Conservation (phyloP, 2,888 invertebrate species). For the Odontomyia ornata region DNA sequence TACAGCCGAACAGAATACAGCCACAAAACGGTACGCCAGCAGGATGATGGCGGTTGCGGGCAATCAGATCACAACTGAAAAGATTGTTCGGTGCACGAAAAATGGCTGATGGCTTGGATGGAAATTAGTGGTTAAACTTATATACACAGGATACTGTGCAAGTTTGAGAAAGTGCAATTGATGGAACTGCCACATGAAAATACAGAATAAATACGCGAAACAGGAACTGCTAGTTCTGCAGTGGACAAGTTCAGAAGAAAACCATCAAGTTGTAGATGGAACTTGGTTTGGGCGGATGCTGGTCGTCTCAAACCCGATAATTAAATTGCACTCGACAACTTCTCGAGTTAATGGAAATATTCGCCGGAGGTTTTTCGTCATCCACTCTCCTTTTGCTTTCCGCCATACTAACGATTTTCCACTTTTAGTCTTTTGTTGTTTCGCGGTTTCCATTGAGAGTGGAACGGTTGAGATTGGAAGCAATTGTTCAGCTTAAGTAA, state of each 20-base stretch:
- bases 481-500: too few species aligned
- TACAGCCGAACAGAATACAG: not conserved
- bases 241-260: too few species aligned
- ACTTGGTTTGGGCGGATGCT: not conserved
- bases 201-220: too few species aligned
- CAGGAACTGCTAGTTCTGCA: too few species aligned
- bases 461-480: too few species aligned
- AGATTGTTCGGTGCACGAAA: conserved; percentile 3
- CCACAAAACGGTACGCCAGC: not conserved
- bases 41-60: not conserved
- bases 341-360: conserved; percentile 43
- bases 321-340: conserved; percentile 43
- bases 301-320: conserved; percentile 23
- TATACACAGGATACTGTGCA: not conserved
- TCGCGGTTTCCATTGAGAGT: too few species aligned
- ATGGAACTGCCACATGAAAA: not conserved
- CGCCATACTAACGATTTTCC: too few species aligned
- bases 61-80: conserved; percentile 2
- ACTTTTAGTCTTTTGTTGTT: too few species aligned
- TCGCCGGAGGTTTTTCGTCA: conserved; percentile 16
- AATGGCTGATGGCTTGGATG: not conserved
- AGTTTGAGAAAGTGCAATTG: not conserved
- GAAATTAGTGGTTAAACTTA: not conserved
- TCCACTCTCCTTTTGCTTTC: not conserved
- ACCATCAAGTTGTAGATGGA: too few species aligned